Evolutionary conservation across 2,888 invertebrate genomes (phyloP).

Genomic region (Acheta domesticus): DNA sequence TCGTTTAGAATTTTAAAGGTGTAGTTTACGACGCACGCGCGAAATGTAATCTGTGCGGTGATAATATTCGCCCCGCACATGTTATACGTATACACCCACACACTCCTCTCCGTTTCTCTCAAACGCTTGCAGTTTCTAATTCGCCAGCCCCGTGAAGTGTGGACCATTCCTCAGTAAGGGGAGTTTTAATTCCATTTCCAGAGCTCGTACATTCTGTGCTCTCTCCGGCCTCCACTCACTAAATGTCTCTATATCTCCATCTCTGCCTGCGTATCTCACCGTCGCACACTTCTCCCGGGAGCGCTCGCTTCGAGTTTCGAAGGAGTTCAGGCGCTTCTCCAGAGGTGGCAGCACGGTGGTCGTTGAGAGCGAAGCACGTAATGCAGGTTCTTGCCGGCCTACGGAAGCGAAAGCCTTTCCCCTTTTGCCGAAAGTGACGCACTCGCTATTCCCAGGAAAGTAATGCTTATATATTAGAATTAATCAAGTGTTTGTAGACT

Average conservation of each 20-base stretch:
- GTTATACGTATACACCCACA: no score
- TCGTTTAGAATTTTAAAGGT: no score
- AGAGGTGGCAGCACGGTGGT: not conserved
- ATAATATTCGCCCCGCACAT: no score
- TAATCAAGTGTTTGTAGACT: no score
- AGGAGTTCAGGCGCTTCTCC: not conserved
- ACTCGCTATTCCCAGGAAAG: no score
- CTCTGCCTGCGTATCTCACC: not conserved
- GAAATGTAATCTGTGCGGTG: no score
- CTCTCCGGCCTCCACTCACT: not conserved
- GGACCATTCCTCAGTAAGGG: not conserved
- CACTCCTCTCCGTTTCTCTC: no score
- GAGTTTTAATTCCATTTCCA: constrained; percentile 9
- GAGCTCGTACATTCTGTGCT: not conserved
- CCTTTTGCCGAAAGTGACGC: no score
- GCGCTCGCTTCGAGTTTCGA: not conserved
- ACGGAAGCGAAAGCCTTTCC: no score
- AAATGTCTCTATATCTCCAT: not conserved
- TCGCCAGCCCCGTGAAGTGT: not conserved
- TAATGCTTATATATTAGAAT: no score
- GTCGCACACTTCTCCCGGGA: not conserved
- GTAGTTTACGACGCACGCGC: no score
- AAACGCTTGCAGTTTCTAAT: not conserved
- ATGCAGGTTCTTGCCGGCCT: no score
- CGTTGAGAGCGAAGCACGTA: not conserved